Evolutionary conservation across 2,113 vertebrate species (phyloP).

Genomic region (Forbesichthys papilliferus): DNA sequence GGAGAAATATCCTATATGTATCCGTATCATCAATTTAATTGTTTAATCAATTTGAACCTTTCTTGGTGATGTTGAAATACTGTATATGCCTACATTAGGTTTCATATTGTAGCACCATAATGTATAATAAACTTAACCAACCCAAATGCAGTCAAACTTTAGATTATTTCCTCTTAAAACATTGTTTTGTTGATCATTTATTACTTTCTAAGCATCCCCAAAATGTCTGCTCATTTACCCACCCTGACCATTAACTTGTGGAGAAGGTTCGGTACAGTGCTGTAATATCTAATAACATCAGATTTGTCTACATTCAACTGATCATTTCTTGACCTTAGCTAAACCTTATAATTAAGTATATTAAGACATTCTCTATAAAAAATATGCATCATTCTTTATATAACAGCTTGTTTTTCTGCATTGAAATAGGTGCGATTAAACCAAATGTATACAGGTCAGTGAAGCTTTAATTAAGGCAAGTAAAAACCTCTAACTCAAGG

Average conservation of each 20-base stretch:
- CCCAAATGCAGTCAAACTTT: background rate
- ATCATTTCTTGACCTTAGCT: too few relatives aligned
- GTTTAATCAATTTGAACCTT: background rate
- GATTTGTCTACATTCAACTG: too few relatives aligned
- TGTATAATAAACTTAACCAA: background rate
- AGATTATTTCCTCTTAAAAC: conserved; percentile 14
- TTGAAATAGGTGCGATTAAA: too few relatives aligned
- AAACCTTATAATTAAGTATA: too few relatives aligned
- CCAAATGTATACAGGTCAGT: too few relatives aligned
- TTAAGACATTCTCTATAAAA: too few relatives aligned
- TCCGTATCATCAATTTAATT: background rate
- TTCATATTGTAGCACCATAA: background rate
- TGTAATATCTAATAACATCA: background rate
- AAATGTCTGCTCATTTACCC: too few relatives aligned
- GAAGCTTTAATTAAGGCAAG: too few relatives aligned
- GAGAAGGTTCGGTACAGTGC: conserved; percentile 3
- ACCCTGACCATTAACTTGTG: conserved; percentile 18
- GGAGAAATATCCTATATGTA: background rate
- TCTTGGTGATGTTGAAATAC: background rate
- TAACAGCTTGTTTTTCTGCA: too few relatives aligned
- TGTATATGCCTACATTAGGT: background rate
- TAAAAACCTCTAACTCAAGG: background rate
- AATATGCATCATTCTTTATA: too few relatives aligned
- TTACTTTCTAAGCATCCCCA: too few relatives aligned
- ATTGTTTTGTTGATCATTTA: too few relatives aligned